Conservation (phyloP, 2,797 vertebrate genomes). For the Cheirogaleus major region DNA sequence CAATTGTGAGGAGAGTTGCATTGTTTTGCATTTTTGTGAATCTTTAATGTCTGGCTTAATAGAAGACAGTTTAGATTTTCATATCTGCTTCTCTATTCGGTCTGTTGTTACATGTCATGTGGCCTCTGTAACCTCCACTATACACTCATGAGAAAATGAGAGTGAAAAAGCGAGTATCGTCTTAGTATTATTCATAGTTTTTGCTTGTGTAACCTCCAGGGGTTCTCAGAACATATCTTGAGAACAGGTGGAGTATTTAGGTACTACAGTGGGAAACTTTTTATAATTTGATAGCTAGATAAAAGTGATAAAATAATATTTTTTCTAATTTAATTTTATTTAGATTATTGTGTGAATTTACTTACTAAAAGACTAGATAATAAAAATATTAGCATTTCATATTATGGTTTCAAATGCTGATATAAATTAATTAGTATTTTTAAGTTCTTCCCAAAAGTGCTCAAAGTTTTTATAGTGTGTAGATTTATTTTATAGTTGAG, state of each 20-base stretch:
- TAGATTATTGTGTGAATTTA: not conserved
- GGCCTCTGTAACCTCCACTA: not conserved
- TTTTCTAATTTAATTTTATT: conserved; percentile 27
- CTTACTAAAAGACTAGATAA: not conserved
- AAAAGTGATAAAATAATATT: not conserved
- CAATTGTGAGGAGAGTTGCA: not conserved
- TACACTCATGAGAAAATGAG: not conserved
- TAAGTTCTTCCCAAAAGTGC: not conserved
- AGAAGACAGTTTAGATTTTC: not conserved
- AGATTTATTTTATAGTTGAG: conserved; percentile 46
- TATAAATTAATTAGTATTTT: conserved; percentile 14
- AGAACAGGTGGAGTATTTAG: not conserved
- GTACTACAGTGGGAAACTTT: not conserved
- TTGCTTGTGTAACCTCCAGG: not conserved
- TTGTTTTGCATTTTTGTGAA: not conserved
- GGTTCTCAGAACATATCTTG: not conserved
- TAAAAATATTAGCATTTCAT: conserved; percentile 1
- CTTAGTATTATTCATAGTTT: conserved; percentile 23
- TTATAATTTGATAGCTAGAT: not conserved
- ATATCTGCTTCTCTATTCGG: not conserved
- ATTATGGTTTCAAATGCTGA: conserved; percentile 1
- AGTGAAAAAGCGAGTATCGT: not conserved
- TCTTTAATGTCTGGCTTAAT: conserved; percentile 14
- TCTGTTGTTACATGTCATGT: not conserved
- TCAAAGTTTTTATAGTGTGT: not conserved